A percentile compares a stretch with the other conserved stretches of the same genome.
These are phyloP conservation scores for Brachypteracias leptosomus DNA, from an alignment of 2,113 vertebrate genomes.

Conservation along the genomic window DNA sequence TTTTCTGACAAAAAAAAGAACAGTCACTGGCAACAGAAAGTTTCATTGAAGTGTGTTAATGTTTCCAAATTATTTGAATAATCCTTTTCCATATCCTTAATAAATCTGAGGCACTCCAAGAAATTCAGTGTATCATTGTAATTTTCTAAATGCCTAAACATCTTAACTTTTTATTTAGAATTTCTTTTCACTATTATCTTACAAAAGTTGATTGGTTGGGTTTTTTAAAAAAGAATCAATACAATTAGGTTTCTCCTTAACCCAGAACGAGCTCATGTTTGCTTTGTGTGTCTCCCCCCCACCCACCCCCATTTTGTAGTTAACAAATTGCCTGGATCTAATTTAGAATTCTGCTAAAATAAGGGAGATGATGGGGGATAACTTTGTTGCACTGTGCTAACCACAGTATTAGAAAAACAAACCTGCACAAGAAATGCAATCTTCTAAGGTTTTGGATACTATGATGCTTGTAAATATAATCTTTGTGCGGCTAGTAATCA, in stretches of 20 bases:
- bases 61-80: not conserved
- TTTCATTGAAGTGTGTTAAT: not conserved
- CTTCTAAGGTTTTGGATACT: not conserved
- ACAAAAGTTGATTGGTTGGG: not conserved
- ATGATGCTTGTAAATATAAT: not conserved
- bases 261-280: not conserved
- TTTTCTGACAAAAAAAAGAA: not conserved
- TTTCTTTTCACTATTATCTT: not conserved
- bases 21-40: not conserved
- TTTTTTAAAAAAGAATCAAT: not conserved
- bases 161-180: not conserved
- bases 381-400: not conserved
- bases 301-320: not conserved
- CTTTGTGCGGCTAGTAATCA: not conserved
- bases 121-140: not conserved
- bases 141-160: not conserved
- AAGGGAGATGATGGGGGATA: not conserved
- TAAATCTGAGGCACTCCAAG: not conserved
- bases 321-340: not conserved
- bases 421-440: not conserved
- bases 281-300: fast-evolving
- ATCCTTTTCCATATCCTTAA: not conserved
- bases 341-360: not conserved
- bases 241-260: not conserved
- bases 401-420: not conserved